Conservation (phyloP, 2,888 invertebrate species). For the Leistus spinibarbis region DNA sequence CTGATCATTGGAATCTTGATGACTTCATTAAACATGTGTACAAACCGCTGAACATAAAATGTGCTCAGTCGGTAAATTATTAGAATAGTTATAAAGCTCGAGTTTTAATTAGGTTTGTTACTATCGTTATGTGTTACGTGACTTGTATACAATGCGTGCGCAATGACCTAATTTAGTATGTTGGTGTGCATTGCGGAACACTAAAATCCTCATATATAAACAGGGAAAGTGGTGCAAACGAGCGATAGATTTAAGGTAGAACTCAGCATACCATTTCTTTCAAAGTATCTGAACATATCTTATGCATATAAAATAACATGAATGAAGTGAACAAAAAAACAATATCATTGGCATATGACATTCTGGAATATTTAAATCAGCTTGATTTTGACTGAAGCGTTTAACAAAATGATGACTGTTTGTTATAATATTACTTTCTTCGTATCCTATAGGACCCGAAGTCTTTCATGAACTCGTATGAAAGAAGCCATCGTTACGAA, state of each 20-base stretch:
- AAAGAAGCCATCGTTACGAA: conserved; percentile 37
- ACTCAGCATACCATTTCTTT: background rate
- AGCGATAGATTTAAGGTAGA: background rate
- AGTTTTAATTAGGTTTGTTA: too few relatives aligned
- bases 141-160: too few relatives aligned
- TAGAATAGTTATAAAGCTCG: too few relatives aligned
- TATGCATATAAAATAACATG: background rate
- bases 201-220: too few relatives aligned
- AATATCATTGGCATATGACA: conserved; percentile 24
- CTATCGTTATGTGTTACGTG: too few relatives aligned
- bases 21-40: too few relatives aligned
- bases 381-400: conserved; percentile 17
- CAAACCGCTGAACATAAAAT: too few relatives aligned
- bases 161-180: too few relatives aligned
- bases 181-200: too few relatives aligned
- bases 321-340: background rate
- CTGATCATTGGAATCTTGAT: too few relatives aligned
- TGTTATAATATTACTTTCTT: conserved; percentile 1
- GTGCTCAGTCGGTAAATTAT: too few relatives aligned
- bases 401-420: background rate
- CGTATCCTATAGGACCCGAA: conserved; percentile 37
- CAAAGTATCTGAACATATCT: background rate
- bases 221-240: background rate
- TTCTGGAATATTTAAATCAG: conserved; percentile 20
- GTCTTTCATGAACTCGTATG: conserved; percentile 40